phyloP scores from a whole-genome alignment of 2,888 invertebrate species.

The Bursaphelenchus okinawaensis region DNA sequence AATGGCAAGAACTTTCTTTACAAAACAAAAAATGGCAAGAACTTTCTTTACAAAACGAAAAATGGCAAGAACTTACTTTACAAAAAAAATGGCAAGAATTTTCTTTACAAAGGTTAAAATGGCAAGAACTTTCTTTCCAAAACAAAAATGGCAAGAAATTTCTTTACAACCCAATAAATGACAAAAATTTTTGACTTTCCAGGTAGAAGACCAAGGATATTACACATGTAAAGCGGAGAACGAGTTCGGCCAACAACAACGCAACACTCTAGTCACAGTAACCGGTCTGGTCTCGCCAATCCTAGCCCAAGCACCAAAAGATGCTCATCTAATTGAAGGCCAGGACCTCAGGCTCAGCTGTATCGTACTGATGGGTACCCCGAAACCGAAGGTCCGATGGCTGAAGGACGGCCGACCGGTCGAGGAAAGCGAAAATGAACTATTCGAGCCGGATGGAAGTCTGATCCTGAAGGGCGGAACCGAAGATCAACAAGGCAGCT shows the following conservation, averaged over 20 bases:
- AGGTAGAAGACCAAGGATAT: constrained; percentile 57
- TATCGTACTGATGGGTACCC: constrained; percentile 60
- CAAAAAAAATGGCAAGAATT: too few relatives aligned
- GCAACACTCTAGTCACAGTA: constrained; percentile 57
- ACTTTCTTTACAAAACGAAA: too few relatives aligned
- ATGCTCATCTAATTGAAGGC: constrained; percentile 59
- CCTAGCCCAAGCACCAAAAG: constrained; percentile 60
- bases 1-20: too few relatives aligned
- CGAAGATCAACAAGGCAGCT: constrained; percentile 58
- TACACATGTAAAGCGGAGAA: constrained; percentile 66
- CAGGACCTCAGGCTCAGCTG: constrained; percentile 59
- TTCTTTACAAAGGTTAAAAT: too few relatives aligned
- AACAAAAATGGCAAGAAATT: too few relatives aligned
- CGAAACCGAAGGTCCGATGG: constrained; percentile 59
- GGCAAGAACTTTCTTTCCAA: too few relatives aligned
- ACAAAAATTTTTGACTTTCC: background rate
- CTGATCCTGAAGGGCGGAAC: constrained; percentile 47
- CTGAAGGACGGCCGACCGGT: constrained; percentile 56
- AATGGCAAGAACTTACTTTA: too few relatives aligned
- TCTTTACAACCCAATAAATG: too few relatives aligned
- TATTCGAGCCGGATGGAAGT: constrained; percentile 26
- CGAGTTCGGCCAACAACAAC: constrained; percentile 62
- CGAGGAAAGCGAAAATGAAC: constrained; percentile 22
- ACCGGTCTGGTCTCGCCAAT: constrained; percentile 63
- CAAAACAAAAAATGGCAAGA: too few relatives aligned